Evolutionary conservation across 2,113 vertebrate genomes (phyloP), one percentile per base, ranked within the genome.

Genomic region (Cyprinodon variegatus): DNA sequence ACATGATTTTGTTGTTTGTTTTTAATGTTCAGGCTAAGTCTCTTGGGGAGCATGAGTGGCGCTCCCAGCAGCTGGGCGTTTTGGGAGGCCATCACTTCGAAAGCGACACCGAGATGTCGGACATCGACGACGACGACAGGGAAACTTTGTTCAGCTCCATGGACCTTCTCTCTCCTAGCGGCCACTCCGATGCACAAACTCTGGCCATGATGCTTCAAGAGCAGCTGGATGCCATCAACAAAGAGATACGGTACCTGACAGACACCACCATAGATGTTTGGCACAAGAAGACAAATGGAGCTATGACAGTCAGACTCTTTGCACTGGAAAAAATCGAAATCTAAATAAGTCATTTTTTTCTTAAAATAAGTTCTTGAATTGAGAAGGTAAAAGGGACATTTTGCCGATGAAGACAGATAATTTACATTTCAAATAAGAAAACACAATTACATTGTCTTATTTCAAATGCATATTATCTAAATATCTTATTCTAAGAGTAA

Each of bases 201-300:
- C 92, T 99, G 76, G 98, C 98, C 79, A 98, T 99, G 97, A 99
- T 99, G 98, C 95, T 99, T 89, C 98, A 99, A 85, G 98, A 99
- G 81, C 98, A 99, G 83, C 85, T 99, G 67, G 98, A 99, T 90
- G 98, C 98, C 37, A 99, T 99, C 88, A 99, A 99, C 94, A 99
- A 98, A 89, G 98, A 99, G 95, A 99, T 99, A 67, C 96, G 98
- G 98, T 99, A 87, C 63, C n/a, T 36, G 11, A 61, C 22, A 61
- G 5, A 53, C 48, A 53, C 15, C 48, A 17, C 15, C 17, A 17
- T 50, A 12, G 3, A 50, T 17, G 17, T 12, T 53, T 50, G 4
- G 17, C 7, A 20, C 15, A 8, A 45, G 9, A 11, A 45, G 43
- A 10, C 43, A 45, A 29, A 29, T 29, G 29, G 29, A 29, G 29